These are phyloP conservation scores for Rotaria magnacalcarata DNA, from an alignment of 2,888 invertebrate genomes.

Conservation along the genomic window DNA sequence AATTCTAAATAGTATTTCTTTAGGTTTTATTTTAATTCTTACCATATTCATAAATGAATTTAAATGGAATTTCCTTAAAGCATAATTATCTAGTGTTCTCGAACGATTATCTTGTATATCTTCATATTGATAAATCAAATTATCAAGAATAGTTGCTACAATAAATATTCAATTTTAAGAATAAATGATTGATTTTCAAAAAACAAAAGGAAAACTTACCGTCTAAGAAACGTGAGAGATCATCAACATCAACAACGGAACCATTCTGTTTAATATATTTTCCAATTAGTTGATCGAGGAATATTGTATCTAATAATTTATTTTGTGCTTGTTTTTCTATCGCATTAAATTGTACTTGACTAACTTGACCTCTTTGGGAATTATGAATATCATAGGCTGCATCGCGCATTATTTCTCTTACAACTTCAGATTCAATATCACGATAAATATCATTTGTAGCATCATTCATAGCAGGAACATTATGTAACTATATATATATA, in stretches of 20 bases:
- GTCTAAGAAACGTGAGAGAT: background rate
- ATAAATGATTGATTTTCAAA: background rate
- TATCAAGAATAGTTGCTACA: background rate
- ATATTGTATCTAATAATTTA: constrained; percentile 27
- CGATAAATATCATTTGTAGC: background rate
- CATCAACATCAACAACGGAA: constrained; percentile 14
- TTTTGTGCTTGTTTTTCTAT: constrained; percentile 14
- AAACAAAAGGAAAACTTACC: background rate
- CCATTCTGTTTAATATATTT: constrained; percentile 19
- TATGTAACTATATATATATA: background rate
- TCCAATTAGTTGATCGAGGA: background rate
- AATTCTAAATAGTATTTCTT: too few species aligned
- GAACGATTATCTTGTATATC: background rate
- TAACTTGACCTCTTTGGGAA: background rate
- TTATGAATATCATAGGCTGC: background rate
- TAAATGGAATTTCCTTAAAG: constrained; percentile 46
- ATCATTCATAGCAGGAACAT: background rate
- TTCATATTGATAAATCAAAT: constrained; percentile 19
- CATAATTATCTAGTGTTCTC: constrained; percentile 45
- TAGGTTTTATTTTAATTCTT: background rate
- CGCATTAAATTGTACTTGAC: background rate
- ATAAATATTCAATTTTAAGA: background rate
- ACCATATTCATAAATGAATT: constrained; percentile 46
- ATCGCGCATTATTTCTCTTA: background rate
- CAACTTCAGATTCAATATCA: constrained; percentile 26